phyloP scores from a whole-genome alignment of 2,797 vertebrate species.

The Sardinella longiceps region DNA sequence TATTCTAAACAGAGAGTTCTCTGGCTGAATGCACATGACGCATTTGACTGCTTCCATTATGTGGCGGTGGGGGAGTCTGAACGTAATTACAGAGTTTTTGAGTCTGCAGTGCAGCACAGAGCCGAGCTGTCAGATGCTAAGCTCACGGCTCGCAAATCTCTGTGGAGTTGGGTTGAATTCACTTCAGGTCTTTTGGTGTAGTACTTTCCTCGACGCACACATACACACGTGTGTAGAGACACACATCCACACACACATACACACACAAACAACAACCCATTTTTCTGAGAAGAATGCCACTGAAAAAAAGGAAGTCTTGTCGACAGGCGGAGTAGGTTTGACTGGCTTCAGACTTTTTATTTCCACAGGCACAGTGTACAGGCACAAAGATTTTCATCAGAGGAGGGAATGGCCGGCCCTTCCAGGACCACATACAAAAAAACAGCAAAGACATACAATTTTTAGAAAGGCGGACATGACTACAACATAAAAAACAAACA shows the following conservation, averaged over 20 bases:
- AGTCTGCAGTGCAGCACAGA: slow-evolving; percentile 2
- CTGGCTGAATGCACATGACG: neutral
- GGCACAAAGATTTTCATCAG: neutral
- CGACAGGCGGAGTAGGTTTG: neutral
- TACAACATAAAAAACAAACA: neutral
- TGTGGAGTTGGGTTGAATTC: slow-evolving; percentile 9
- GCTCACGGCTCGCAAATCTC: slow-evolving; percentile 18
- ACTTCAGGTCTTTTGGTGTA: neutral
- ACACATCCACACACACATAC: neutral
- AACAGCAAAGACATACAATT: neutral
- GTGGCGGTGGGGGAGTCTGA: neutral
- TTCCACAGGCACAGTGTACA: slow-evolving; percentile 16
- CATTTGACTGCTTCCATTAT: neutral
- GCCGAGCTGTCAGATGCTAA: slow-evolving; percentile 6
- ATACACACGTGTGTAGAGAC: too few species aligned
- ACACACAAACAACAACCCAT: neutral
- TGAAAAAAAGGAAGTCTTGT: neutral
- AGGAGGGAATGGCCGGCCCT: neutral
- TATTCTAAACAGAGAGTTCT: neutral
- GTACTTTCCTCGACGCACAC: neutral
- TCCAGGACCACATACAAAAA: neutral
- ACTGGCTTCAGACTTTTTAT: slow-evolving; percentile 24
- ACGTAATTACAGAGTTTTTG: neutral
- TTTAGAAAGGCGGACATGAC: neutral
- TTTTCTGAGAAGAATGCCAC: neutral